A percentile compares a stretch with the other conserved stretches of the same genome.
Conservation (phyloP, 1,140 invertebrate genomes). For the Scaptomyza hsui region DNA sequence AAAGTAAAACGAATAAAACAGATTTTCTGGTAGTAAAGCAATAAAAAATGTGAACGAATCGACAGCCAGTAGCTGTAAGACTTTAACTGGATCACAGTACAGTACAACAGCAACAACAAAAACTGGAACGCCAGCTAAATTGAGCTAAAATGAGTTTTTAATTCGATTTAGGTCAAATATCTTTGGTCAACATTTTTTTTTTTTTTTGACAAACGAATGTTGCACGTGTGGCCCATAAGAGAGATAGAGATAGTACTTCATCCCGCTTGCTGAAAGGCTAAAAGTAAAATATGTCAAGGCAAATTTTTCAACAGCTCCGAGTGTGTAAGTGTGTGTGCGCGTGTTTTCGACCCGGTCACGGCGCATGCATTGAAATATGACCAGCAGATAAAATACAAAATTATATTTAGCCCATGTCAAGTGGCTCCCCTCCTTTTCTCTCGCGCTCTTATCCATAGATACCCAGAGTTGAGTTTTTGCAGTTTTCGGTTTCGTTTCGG, state of each 20-base stretch:
- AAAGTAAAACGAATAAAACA: constrained; percentile 76
- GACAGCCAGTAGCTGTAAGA: constrained; percentile 31
- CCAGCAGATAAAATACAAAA: constrained; percentile 52
- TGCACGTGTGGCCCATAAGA: constrained; percentile 45
- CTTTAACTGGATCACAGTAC: constrained; percentile 46
- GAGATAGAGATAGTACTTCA: background rate
- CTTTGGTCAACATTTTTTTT: background rate
- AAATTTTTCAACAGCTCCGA: constrained; percentile 46
- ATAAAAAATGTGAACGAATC: constrained; percentile 67
- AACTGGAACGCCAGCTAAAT: constrained; percentile 49
- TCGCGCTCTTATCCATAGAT: background rate
- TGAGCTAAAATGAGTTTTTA: constrained; percentile 76
- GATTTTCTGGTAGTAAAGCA: constrained; percentile 82
- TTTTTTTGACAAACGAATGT: constrained; percentile 3
- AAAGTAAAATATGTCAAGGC: constrained; percentile 63
- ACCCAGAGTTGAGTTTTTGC: constrained; percentile 5
- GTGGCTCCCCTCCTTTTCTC: constrained; percentile 32
- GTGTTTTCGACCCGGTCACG: constrained; percentile 24
- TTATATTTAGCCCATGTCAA: constrained; percentile 65
- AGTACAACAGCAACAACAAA: background rate
- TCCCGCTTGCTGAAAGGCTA: constrained; percentile 1
- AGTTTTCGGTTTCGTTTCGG: constrained; percentile 4
- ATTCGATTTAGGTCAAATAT: constrained; percentile 60
- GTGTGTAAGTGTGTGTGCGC: background rate
- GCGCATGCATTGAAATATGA: constrained; percentile 63